Evolutionary conservation across 2,888 invertebrate species (phyloP).

Genomic region (Lochmaea capreae): DNA sequence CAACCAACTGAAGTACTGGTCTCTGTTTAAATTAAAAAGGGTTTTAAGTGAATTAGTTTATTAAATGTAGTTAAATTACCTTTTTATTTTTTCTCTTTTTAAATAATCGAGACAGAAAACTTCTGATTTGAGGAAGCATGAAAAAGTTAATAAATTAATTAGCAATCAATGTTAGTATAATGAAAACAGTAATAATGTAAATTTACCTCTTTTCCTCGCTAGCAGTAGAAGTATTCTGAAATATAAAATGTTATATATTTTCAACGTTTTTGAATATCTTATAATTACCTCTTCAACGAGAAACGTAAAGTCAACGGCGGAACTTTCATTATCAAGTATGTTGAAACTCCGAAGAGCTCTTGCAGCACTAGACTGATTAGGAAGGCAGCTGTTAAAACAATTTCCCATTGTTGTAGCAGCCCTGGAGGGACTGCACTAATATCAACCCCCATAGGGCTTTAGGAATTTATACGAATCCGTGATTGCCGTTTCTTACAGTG

Average conservation of each 20-base stretch:
- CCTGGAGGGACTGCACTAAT: constrained; percentile 59
- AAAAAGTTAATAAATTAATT: constrained; percentile 39
- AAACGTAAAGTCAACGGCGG: constrained; percentile 54
- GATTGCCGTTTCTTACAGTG: constrained; percentile 6
- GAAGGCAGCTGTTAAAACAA: constrained; percentile 67
- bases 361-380: constrained; percentile 57
- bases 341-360: constrained; percentile 53
- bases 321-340: constrained; percentile 50
- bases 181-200: constrained; percentile 1
- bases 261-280: background rate
- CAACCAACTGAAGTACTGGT: constrained; percentile 63
- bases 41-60: background rate
- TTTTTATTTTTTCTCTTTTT: constrained; percentile 59
- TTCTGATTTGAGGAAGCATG: constrained; percentile 57
- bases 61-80: constrained; percentile 50
- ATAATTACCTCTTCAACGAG: constrained; percentile 57
- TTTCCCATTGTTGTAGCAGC: constrained; percentile 66
- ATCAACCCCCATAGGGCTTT: constrained; percentile 61
- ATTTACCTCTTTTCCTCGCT: constrained; percentile 48
- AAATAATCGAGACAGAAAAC: constrained; percentile 60
- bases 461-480: constrained; percentile 42
- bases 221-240: constrained; percentile 44
- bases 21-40: constrained; percentile 56
- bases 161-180: constrained; percentile 14
- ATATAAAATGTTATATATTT: constrained; percentile 22